Evolutionary conservation across 2,888 invertebrate genomes (phyloP), one percentile per base, ranked within the genome.

Genomic region (Gibbula magus): DNA sequence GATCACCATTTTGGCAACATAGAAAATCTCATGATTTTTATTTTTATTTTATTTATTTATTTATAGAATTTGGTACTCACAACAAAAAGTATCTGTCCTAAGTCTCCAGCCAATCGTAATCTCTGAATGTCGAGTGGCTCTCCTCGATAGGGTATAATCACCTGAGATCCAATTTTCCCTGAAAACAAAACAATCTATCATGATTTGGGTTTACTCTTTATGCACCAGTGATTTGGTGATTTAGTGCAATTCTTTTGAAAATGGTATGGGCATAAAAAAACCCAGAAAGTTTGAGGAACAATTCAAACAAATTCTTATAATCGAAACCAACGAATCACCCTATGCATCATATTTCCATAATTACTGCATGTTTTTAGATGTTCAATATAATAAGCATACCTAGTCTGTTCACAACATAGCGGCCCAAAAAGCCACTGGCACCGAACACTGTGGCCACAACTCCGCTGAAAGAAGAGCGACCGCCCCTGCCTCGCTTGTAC

Each of bases 361-460:
- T n/a, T n/a, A n/a, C n/a, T n/a, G n/a, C n/a, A 10, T 25, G 16
- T 75, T 75, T 25, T 0, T n/a, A 35, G 32, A 1, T 35, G 35
- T 35, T 5, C 3, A 45, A 45, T 8, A 10, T 45, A 13, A 20
- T 39, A 20, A 16, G 79, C 85, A 96, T 97, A 89, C 98, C 99
- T 78, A 99, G 94, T 89, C 96, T 95, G 92, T 98, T 98, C 92
- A 96, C 96, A 20, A 99, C 95, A 94, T 96, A 96, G 85, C 95
- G 94, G 0, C 99, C 99, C 0, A 99, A 93, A 90, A 97, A 97
- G 1, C 99, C 99, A 52, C 96, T 96, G 79, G 95, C 95, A 77
- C 99, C 99, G 93, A 99, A 99, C 0, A 99, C 96, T n/a, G 99
- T 99, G n/a, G 97, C 98, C 1, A 99, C 98, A 79, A 97, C 94